A percentile compares a stretch with the other conserved stretches of the same genome.
Evolutionary conservation across 2,888 invertebrate species (phyloP).

Genomic region (Perdita meconis): DNA sequence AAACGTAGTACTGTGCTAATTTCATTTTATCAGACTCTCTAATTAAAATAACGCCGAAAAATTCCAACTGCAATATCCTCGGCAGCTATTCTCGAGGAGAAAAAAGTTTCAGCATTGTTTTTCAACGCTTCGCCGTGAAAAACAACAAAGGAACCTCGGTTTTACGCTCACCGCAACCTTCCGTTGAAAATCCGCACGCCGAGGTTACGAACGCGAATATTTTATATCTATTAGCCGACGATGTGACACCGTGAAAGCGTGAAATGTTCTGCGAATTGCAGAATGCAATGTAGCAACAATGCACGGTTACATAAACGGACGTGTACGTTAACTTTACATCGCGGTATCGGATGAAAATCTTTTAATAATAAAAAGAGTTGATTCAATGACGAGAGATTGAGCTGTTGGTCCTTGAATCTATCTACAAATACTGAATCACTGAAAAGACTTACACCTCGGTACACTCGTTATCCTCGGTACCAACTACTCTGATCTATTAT

Average conservation of each 20-base stretch:
- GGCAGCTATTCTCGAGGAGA: neutral
- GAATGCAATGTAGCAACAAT: constrained; percentile 30
- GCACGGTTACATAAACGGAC: constrained; percentile 22
- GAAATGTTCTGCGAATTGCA: constrained; percentile 35
- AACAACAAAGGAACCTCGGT: neutral
- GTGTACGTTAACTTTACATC: neutral
- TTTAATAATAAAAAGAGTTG: neutral
- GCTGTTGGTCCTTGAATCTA: too few relatives aligned
- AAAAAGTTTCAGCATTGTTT: neutral
- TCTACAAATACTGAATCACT: too few relatives aligned
- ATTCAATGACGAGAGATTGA: neutral
- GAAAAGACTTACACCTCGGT: too few relatives aligned
- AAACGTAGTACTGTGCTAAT: neutral
- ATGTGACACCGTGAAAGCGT: constrained; percentile 58
- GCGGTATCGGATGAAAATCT: neutral
- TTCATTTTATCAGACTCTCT: neutral
- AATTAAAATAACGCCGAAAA: neutral
- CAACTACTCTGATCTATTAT: too few relatives aligned
- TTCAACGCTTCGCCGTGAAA: neutral
- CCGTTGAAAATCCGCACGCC: constrained; percentile 12
- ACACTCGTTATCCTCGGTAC: too few relatives aligned
- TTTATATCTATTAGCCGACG: constrained; percentile 45
- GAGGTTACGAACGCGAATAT: constrained; percentile 43
- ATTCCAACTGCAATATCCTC: neutral
- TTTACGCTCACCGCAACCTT: constrained; percentile 21